phyloP scores from a whole-genome alignment of 1,140 invertebrate genomes.

The Colletes latitarsis region DNA sequence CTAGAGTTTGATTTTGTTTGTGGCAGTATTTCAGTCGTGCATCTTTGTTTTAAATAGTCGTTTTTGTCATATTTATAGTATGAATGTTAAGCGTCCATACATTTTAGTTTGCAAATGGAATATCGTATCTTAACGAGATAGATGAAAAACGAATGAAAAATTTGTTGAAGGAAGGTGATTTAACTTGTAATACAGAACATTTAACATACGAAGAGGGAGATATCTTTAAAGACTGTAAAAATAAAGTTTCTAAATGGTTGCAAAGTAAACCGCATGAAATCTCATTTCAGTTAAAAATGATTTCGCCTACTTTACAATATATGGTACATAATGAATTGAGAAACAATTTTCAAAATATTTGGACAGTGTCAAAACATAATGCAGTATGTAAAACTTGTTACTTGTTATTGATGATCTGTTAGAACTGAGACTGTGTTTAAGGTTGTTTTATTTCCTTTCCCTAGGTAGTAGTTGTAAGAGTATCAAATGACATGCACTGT shows the following conservation, averaged over 20 bases:
- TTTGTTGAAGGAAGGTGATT: conserved; percentile 67
- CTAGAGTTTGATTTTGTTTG: too few species aligned
- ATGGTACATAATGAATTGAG: conserved; percentile 82
- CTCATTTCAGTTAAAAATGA: conserved; percentile 54
- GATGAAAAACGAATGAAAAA: conserved; percentile 76
- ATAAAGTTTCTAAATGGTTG: conserved; percentile 77
- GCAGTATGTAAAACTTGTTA: conserved; percentile 64
- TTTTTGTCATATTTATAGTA: not conserved
- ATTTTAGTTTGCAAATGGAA: conserved; percentile 85
- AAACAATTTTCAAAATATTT: conserved; percentile 80
- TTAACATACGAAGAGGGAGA: conserved; percentile 77
- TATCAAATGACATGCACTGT: conserved; percentile 63
- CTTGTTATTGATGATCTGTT: not conserved
- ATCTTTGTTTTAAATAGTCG: too few species aligned
- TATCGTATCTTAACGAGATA: conserved; percentile 84
- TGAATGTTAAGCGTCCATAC: not conserved
- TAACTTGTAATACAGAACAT: conserved; percentile 64
- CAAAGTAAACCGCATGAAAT: conserved; percentile 19
- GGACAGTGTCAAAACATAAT: conserved; percentile 69
- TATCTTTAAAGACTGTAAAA: conserved; percentile 71
- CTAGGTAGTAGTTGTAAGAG: conserved; percentile 75
- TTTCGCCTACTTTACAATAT: conserved; percentile 71
- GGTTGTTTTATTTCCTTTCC: conserved; percentile 17
- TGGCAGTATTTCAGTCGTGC: too few species aligned
- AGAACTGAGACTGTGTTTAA: not conserved